Evolutionary conservation across 2,888 invertebrate genomes (phyloP), one percentile per base, ranked within the genome.

Genomic region (Clanis bilineata): DNA sequence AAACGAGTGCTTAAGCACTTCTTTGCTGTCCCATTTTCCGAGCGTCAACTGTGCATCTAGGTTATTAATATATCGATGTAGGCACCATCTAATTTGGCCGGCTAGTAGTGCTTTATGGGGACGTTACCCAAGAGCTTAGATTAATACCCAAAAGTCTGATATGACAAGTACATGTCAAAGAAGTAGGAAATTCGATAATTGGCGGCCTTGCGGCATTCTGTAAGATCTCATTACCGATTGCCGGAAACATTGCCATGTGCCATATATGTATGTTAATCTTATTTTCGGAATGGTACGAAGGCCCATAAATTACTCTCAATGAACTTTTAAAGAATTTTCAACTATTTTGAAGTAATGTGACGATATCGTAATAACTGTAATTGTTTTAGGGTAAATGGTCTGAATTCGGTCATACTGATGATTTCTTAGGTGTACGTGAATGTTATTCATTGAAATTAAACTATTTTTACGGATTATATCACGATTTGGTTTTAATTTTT

Each of bases 311-410:
- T 51, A 32, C 51, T 18, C 28, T 32, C 32, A 15, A 32, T 32
- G 51, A 51, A 51, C 28, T 51, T 51, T 51, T 51, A 51, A 45
- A n/a, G 45, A 32, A 32, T 32, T 7, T 47, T 25, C 25, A 25
- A 15, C 47, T 25, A 10, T 28, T 3, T 45, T 45, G 25, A 45
- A n/a, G 23, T 45, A 5, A 45, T 12, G 45, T 45, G 25, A 23
- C 45, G 23, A n/a, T 51, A 51, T 32, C 51, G 51, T 28, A 32
- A 51, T 51, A 32, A 32, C 32, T 32, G 28, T 51, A 51, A 51
- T 18, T 28, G 32, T 28, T 23, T 22, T 45, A 51, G 51, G 51
- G 51, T 51, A 51, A 18, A 18, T 15, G 32, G 7, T 7, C 3
- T 28, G 15, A 18, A 18, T 51, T 3, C 18, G 51, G 51, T 1